A percentile compares a stretch with the other conserved stretches of the same genome.
Evolutionary conservation across 2,113 vertebrate genomes (phyloP).

Genomic region (Spermophilus dauricus): DNA sequence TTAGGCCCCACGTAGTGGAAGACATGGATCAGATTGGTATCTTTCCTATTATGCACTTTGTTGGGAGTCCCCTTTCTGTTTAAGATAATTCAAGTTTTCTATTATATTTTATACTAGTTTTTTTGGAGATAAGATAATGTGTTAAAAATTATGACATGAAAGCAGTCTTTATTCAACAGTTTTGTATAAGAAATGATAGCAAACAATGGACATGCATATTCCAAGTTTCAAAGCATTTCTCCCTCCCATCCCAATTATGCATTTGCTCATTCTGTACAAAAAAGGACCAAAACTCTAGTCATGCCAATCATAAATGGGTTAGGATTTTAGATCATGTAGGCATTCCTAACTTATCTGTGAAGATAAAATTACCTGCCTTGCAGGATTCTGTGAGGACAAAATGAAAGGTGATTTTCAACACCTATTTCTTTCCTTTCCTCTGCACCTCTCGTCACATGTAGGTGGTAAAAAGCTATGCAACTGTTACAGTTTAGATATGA

Average conservation of each 20-base stretch:
- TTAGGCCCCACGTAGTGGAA: neutral
- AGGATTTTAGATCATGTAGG: neutral
- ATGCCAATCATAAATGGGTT: neutral
- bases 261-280: neutral
- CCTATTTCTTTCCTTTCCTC: conserved; percentile 35
- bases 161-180: neutral
- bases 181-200: neutral
- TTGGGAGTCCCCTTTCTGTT: neutral
- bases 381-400: neutral
- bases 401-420: conserved; percentile 31
- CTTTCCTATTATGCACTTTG: neutral
- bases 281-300: neutral
- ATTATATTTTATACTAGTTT: neutral
- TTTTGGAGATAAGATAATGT: conserved; percentile 7
- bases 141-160: neutral
- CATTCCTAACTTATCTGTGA: neutral
- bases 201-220: neutral
- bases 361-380: neutral
- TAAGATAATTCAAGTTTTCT: neutral
- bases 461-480: neutral
- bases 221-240: neutral
- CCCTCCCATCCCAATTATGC: neutral
- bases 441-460: conserved; percentile 1
- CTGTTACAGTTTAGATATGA: neutral
- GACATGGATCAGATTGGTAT: neutral